Percentiles rank a stretch among this genome's conserved stretches.
These are phyloP conservation scores for Protophormia terraenovae DNA, from an alignment of 2,888 invertebrate genomes.

Conservation along the genomic window DNA sequence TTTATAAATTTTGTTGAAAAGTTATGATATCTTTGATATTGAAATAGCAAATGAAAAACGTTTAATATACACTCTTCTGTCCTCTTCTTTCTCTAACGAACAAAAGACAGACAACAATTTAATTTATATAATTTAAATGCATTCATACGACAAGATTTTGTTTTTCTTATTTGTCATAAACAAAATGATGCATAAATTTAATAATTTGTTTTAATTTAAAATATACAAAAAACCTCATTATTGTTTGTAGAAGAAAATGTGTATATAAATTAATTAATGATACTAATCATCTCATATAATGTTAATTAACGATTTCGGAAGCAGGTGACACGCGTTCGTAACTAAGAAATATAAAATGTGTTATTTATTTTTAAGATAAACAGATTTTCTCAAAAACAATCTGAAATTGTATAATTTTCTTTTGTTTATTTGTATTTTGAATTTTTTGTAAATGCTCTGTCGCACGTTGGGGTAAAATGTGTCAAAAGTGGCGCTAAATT, in stretches of 20 bases:
- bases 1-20: conserved; percentile 14
- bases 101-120: conserved; percentile 4
- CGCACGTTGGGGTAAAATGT: too few species aligned
- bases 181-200: background rate
- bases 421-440: too few species aligned
- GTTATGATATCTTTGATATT: background rate
- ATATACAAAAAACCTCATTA: background rate
- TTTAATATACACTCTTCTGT: background rate
- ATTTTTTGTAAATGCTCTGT: too few species aligned
- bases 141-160: background rate
- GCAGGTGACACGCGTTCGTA: conserved; percentile 12
- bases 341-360: background rate
- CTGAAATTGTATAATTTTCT: too few species aligned
- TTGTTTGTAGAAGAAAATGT: background rate
- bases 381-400: background rate
- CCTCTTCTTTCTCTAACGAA: background rate
- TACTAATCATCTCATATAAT: background rate
- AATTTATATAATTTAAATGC: background rate
- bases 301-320: background rate
- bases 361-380: background rate
- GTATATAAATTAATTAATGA: background rate
- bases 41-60: background rate
- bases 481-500: too few species aligned
- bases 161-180: background rate
- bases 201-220: background rate